Conservation (phyloP, 2,797 vertebrate genomes). For the Catharus ustulatus region DNA sequence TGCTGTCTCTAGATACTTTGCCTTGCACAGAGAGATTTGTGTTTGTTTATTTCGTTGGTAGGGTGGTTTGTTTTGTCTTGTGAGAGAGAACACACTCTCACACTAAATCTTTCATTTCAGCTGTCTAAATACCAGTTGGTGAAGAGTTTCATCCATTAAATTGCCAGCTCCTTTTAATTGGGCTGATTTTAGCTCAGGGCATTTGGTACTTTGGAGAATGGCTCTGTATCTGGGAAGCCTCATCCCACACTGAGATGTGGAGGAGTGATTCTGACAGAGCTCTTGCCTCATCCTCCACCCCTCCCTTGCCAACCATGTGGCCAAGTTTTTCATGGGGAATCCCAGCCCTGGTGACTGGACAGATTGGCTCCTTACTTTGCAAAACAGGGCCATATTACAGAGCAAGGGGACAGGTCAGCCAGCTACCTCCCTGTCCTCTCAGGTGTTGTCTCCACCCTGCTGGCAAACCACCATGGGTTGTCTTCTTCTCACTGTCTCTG, state of each 20-base stretch:
- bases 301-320: slow-evolving; percentile 34
- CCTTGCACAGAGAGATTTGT: background rate
- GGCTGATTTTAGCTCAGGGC: slow-evolving; percentile 24
- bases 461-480: background rate
- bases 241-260: slow-evolving; percentile 33
- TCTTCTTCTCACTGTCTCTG: background rate
- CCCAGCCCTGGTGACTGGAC: slow-evolving; percentile 34
- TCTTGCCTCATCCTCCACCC: slow-evolving; percentile 55
- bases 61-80: background rate
- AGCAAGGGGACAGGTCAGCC: background rate
- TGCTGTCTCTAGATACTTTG: background rate
- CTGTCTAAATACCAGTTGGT: slow-evolving; percentile 14
- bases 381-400: background rate
- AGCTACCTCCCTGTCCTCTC: background rate
- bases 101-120: slow-evolving; percentile 12
- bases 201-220: background rate
- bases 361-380: slow-evolving; percentile 1
- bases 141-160: slow-evolving; percentile 8
- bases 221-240: slow-evolving; percentile 12
- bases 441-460: background rate
- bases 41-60: background rate
- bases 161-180: slow-evolving; percentile 15
- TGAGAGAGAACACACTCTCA: background rate
- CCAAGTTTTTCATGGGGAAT: slow-evolving; percentile 28
- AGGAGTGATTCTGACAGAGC: slow-evolving; percentile 46